Percentiles rank a stretch among this genome's conserved stretches.
Evolutionary conservation across 2,797 vertebrate species (phyloP).

Genomic region (Podargus strigoides): DNA sequence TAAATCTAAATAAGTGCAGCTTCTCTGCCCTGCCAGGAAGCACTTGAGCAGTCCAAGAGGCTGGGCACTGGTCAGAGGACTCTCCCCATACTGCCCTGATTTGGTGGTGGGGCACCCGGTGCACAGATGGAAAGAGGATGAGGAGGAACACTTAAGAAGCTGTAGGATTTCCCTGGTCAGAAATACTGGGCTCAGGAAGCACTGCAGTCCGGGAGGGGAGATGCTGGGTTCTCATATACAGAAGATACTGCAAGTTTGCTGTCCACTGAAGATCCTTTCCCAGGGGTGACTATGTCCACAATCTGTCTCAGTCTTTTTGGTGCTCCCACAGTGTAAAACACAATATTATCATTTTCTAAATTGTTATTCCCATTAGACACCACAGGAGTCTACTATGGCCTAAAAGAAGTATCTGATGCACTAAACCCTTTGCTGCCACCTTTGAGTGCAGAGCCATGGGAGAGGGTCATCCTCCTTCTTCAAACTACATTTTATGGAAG

Average conservation of each 20-base stretch:
- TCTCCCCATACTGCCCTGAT: neutral
- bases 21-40: neutral
- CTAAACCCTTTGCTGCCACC: neutral
- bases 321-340: neutral
- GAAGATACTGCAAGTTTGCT: neutral
- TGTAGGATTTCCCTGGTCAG: neutral
- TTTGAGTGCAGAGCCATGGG: neutral
- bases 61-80: rapidly evolving
- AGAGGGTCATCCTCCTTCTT: neutral
- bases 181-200: neutral
- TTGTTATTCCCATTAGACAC: neutral
- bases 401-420: neutral
- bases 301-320: neutral
- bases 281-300: rapidly evolving
- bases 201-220: neutral
- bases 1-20: neutral
- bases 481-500: neutral
- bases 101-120: neutral
- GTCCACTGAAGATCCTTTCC: neutral
- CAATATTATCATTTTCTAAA: neutral
- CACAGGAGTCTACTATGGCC: neutral
- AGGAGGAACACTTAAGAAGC: neutral
- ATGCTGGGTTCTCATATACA: neutral
- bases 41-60: neutral
- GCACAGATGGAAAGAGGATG: neutral